Percentiles rank a stretch among this genome's conserved stretches.
These are phyloP conservation scores for Origma solitaria DNA, from an alignment of 2,113 vertebrate species.

Conservation along the genomic window DNA sequence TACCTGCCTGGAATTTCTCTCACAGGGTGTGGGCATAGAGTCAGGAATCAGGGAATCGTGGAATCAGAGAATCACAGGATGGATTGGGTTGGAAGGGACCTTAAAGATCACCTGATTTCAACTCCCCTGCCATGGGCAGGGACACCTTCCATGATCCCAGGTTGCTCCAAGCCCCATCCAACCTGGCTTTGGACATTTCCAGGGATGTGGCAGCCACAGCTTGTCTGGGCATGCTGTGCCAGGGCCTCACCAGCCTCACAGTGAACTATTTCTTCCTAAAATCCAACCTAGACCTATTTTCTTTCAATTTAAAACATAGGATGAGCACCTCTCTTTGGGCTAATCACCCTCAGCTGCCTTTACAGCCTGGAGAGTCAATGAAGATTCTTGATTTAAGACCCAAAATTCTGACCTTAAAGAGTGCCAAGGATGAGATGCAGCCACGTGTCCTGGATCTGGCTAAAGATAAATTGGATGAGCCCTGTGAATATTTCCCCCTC, in stretches of 20 bases:
- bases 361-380: not conserved
- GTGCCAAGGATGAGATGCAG: not conserved
- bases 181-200: not conserved
- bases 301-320: not conserved
- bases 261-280: not conserved
- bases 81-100: not conserved
- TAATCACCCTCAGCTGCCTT: not conserved
- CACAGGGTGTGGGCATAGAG: not conserved
- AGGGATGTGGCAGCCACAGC: not conserved
- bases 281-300: not conserved
- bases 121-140: not conserved
- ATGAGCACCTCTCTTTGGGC: not conserved
- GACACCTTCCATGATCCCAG: accelerated
- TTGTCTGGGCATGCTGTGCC: not conserved
- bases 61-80: not conserved
- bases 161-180: accelerated
- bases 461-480: not conserved
- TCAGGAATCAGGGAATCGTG: not conserved
- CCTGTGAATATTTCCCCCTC: not conserved
- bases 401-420: not conserved
- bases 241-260: not conserved
- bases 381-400: not conserved
- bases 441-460: not conserved
- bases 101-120: not conserved
- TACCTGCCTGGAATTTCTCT: not conserved